phyloP scores from a whole-genome alignment of 2,888 invertebrate genomes.

The Blastobasis lacticolella region DNA sequence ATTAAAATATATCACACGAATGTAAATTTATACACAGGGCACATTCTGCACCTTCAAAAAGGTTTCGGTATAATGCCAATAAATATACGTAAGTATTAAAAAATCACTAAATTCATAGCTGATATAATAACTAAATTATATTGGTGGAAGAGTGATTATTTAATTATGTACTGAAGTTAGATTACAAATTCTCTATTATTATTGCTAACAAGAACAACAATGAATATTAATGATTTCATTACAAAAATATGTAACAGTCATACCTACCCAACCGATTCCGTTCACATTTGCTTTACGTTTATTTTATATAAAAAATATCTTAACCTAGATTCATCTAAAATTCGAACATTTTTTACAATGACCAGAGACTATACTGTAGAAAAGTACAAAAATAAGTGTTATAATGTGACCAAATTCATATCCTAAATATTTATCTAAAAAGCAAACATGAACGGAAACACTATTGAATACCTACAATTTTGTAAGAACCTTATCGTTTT shows the following conservation, averaged over 20 bases:
- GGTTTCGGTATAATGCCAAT: conserved; percentile 29
- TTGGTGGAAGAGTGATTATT: conserved; percentile 25
- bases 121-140: conserved; percentile 6
- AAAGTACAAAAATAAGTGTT: neutral
- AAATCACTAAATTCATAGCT: no score
- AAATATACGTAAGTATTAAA: conserved; percentile 24
- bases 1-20: conserved; percentile 55
- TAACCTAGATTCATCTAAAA: neutral
- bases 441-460: conserved; percentile 22
- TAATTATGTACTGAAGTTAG: neutral
- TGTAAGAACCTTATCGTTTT: conserved; percentile 41
- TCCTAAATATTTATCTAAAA: conserved; percentile 6
- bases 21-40: conserved; percentile 37
- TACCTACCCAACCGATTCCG: conserved; percentile 6
- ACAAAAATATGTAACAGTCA: conserved; percentile 3
- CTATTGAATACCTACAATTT: conserved; percentile 13
- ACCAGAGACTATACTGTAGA: neutral
- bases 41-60: conserved; percentile 1
- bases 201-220: conserved; percentile 3
- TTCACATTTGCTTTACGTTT: conserved; percentile 5
- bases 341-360: neutral
- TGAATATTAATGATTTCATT: neutral
- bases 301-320: neutral
- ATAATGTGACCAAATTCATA: neutral
- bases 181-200: conserved; percentile 1